These are phyloP conservation scores for Umimayanthus chanpuru DNA, from an alignment of 92 coral and sea anemone species.

Conservation along the genomic window DNA sequence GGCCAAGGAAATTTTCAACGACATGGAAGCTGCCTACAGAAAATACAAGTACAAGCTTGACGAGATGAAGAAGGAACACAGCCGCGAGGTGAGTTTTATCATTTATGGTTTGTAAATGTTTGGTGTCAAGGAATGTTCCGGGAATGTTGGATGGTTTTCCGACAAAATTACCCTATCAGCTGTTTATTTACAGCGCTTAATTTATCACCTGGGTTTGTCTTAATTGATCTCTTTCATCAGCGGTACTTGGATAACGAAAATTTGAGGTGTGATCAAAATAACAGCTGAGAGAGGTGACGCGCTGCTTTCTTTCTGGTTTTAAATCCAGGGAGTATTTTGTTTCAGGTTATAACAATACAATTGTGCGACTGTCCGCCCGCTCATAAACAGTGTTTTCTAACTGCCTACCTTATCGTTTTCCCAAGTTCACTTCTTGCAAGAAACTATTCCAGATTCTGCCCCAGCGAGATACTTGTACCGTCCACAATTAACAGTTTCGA, in stretches of 20 bases:
- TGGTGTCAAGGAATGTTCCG: neutral
- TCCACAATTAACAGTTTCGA: neutral
- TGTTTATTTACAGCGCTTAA: neutral
- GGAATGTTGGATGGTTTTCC: neutral
- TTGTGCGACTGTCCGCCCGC: neutral
- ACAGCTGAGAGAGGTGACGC: slow-evolving; percentile 10
- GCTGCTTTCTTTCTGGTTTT: neutral
- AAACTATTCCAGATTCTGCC: neutral
- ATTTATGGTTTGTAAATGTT: neutral
- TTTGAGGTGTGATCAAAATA: slow-evolving; percentile 12
- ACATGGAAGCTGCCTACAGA: slow-evolving; percentile 91
- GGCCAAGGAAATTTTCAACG: slow-evolving; percentile 92
- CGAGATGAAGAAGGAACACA: slow-evolving; percentile 80
- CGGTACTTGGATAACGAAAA: neutral
- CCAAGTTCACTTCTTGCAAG: neutral
- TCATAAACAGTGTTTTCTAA: neutral
- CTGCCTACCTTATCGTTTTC: neutral
- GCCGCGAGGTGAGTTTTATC: slow-evolving; percentile 77
- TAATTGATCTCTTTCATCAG: no score
- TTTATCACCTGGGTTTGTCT: neutral
- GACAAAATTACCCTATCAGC: neutral
- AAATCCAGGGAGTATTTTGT: neutral
- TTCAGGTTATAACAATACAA: neutral
- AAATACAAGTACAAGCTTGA: slow-evolving; percentile 82
- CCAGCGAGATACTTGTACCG: neutral